Conservation (phyloP, 2,888 invertebrate genomes). For the Cheilosia urbana region DNA sequence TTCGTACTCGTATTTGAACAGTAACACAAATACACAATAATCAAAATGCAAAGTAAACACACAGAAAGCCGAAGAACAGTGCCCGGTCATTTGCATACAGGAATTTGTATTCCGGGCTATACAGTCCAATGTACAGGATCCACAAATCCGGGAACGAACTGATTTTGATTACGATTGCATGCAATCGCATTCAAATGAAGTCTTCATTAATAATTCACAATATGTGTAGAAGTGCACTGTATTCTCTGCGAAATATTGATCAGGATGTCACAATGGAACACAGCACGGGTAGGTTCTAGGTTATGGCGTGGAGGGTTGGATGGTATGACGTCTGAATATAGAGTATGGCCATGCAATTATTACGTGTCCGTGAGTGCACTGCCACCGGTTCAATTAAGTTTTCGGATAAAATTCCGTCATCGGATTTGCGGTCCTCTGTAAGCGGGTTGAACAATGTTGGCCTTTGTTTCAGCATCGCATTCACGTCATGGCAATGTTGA, state of each 20-base stretch:
- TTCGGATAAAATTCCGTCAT: slow-evolving; percentile 40
- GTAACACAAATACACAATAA: slow-evolving; percentile 67
- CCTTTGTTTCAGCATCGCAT: slow-evolving; percentile 32
- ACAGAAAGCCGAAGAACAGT: slow-evolving; percentile 32
- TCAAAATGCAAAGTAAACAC: slow-evolving; percentile 70
- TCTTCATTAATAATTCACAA: slow-evolving; percentile 74
- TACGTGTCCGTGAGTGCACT: slow-evolving; percentile 62
- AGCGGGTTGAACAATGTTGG: slow-evolving; percentile 26
- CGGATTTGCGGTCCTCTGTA: slow-evolving; percentile 54
- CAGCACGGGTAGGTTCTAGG: background rate
- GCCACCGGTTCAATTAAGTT: slow-evolving; percentile 70
- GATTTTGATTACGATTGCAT: slow-evolving; percentile 73
- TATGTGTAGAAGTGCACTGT: slow-evolving; percentile 66
- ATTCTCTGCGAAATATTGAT: slow-evolving; percentile 72
- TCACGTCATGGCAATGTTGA: slow-evolving; percentile 4
- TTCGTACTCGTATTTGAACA: slow-evolving; percentile 47
- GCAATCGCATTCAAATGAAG: slow-evolving; percentile 74
- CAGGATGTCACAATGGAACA: slow-evolving; percentile 66
- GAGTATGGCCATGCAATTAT: slow-evolving; percentile 61
- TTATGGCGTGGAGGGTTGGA: background rate
- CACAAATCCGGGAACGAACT: slow-evolving; percentile 68
- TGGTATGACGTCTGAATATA: slow-evolving; percentile 31
- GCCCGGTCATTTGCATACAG: slow-evolving; percentile 66
- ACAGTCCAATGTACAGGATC: slow-evolving; percentile 50
- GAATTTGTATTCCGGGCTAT: slow-evolving; percentile 65